A percentile compares a stretch with the other conserved stretches of the same genome.
Conservation (phyloP, 2,797 vertebrate species). For the Enteromius radiatus region DNA sequence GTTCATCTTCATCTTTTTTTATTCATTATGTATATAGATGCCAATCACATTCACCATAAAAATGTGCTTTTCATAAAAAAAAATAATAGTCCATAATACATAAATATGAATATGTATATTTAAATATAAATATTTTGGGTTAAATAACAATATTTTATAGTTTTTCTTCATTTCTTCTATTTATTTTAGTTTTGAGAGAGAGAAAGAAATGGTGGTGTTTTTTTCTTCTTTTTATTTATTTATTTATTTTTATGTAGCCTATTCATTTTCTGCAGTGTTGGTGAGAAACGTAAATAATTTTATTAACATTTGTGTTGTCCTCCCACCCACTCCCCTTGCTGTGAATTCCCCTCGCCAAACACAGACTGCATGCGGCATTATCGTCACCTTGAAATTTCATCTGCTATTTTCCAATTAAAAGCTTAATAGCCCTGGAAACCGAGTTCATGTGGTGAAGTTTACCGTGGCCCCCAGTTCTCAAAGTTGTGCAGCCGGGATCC, state of each 20-base stretch:
- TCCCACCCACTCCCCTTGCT: conserved; percentile 74
- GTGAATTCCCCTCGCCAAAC: conserved; percentile 75
- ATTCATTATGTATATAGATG: not conserved
- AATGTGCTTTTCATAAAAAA: not conserved
- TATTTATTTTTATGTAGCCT: not conserved
- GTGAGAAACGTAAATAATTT: conserved; percentile 76
- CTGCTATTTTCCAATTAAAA: conserved; percentile 98
- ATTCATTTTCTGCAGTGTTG: conserved; percentile 43
- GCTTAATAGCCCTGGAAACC: conserved; percentile 98
- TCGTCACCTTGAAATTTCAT: conserved; percentile 97
- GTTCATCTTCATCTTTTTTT: not conserved
- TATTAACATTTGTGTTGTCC: conserved; percentile 66
- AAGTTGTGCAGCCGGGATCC: conserved; percentile 89
- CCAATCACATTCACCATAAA: not conserved
- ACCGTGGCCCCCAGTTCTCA: conserved; percentile 85
- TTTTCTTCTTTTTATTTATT: too few relatives aligned
- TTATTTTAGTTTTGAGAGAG: conserved; percentile 31
- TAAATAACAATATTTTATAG: too few relatives aligned
- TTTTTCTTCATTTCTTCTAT: not conserved
- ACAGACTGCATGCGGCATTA: conserved; percentile 84
- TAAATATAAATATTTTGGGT: not conserved
- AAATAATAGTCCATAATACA: too few relatives aligned
- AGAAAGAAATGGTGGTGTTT: not conserved
- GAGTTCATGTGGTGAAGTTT: conserved; percentile 94
- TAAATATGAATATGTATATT: not conserved